Evolutionary conservation across 2,888 invertebrate genomes (phyloP), one percentile per base, ranked within the genome.

Genomic region (Subacronicta megacephala): DNA sequence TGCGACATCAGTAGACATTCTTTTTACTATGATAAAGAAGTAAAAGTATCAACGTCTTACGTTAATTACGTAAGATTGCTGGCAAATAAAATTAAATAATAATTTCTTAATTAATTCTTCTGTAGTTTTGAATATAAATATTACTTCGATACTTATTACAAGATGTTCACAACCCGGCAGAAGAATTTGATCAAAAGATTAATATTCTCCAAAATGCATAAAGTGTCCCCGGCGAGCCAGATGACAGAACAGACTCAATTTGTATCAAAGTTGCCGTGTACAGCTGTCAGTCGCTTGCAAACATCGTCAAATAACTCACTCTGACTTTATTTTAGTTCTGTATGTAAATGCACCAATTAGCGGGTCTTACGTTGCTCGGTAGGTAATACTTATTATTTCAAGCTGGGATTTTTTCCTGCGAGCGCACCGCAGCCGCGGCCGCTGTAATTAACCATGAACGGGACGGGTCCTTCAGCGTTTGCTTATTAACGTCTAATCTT

Each of bases 311-410:
- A 90, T 90, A 91, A 90, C 84, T 90, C 87, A 88, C 82, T 88
- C 80, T 66, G 81, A 80, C 83, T 89, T 88, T 85, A 88, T 87
- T 90, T 89, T 87, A 90, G 87, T 88, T 89, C 88, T 87, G 83
- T 89, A 92, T 93, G 92, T 90, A 93, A 93, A 93, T 92, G 87
- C 87, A 90, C 88, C 92, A 93, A 93, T 93, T 90, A 93, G 90
- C 88, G 85, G 82, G 82, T 87, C 86, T 88, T 88, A 88, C 84
- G 84, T 89, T 90, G 88, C 89, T 91, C 82, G 78, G 85, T 87
- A 80, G 83, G 86, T 88, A 88, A 89, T 88, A 89, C 86, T 93
- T 89, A 92, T 93, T 93, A 92, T 91, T 90, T 89, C 83, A 82
- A 89, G 84, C 84, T 82, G 84, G 77, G 86, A 84, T 88, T 92